Evolutionary conservation across 2,888 invertebrate species (phyloP), one percentile per base, ranked within the genome.

Genomic region (Pristionchus entomophagus): DNA sequence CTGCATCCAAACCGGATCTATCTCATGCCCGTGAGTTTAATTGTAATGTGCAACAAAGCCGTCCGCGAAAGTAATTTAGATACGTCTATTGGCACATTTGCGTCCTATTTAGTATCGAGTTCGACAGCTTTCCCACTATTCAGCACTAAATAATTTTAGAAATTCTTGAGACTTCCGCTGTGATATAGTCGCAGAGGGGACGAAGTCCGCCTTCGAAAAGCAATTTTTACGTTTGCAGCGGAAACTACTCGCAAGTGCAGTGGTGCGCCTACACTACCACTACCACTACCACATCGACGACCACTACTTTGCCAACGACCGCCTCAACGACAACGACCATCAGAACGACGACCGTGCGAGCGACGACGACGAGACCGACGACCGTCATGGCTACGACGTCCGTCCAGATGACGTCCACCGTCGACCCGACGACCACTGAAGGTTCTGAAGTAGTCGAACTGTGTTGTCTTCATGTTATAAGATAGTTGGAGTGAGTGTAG

Each of bases 241-340:
- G 51, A 3, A 38, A 49, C 29, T 78, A 78, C 78, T 78, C 78
- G 45, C 78, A 78, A 78, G 78, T 78, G 49, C 78, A 78, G 35
- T 78, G 78, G 78, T 78, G 78, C 78, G 78, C 78, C 32, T 78
- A 78, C 78, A 78, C 78, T 19, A 49, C 78, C 22, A 78, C 78
- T 0, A 49, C 73, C 5, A 73, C 73, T 41, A 22, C 41, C 19
- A 45, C 45, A 1, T 41, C n/a, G 6, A 45, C 45, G 41, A 22
- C 73, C 1, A 45, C 38, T 2, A 73, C 73, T 2, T 32, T 41
- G 8, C 19, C 73, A 19, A 22, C 69, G 35, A 69, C 29, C 6
- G 14, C 41, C 1, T 5, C 73, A 4, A 41, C 73, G 45, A n/a
- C 41, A 6, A 73, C 73, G 41, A 32, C 69, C 2, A 69, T 35